Evolutionary conservation across 2,888 invertebrate species (phyloP), one percentile per base, ranked within the genome.

Genomic region (Alcis repandata): DNA sequence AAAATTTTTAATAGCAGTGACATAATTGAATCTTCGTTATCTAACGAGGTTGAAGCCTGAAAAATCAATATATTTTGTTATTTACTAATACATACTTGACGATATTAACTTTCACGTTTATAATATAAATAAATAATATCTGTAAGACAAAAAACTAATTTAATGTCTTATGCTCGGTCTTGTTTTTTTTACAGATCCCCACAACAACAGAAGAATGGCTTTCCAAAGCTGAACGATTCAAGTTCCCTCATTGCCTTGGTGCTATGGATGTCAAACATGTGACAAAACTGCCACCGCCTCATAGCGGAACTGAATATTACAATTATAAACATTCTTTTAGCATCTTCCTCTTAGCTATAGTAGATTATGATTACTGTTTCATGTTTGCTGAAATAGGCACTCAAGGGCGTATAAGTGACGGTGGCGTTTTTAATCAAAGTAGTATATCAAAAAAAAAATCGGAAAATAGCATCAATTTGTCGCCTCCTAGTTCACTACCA

Each of bases 201-300:
- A n/a, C n/a, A n/a, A n/a, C n/a, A n/a, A n/a, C n/a, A n/a, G n/a
- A n/a, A n/a, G n/a, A n/a, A n/a, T n/a, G n/a, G n/a, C n/a, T n/a
- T 41, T 56, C 54, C 41, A 19, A 69, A 48, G 52, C 67, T 61
- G 63, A 69, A 69, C n/a, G n/a, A n/a, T n/a, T n/a, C n/a, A n/a
- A n/a, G 46, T 69, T 67, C 38, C 64, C 64, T 52, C 51, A 49
- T 36, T 59, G 60, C 45, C 32, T 40, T 22, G 60, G 60, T 8
- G 65, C 65, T 33, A 56, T 48, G n/a, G 48, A 32, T 11, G 51
- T 59, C 17, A 65, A 65, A 43, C 65, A 59, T 57, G 27, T 65
- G 7, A 33, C 10, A 40, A 60, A 60, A 46, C 45, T 52, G 52
- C 57, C 59, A 32, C 60, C 60, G 9, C 52, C 56, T 8, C 60